phyloP scores from a whole-genome alignment of 1,140 invertebrate species.

The Mycetomoellerius zeteki region DNA sequence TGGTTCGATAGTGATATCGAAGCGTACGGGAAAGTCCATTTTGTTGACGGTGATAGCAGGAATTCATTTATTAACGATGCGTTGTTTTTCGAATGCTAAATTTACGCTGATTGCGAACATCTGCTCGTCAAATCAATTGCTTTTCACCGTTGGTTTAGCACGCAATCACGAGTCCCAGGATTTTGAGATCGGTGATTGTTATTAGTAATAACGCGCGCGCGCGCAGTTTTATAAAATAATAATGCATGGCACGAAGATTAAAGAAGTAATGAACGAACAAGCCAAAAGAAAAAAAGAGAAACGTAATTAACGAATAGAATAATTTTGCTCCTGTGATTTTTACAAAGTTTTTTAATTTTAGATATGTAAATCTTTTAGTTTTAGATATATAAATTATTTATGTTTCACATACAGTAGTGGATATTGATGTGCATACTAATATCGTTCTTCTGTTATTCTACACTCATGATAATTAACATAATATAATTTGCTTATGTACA shows the following conservation, averaged over 20 bases:
- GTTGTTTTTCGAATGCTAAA: constrained; percentile 48
- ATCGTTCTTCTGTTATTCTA: not conserved
- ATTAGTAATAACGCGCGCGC: not conserved
- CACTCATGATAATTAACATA: constrained; percentile 31
- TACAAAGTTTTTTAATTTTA: not conserved
- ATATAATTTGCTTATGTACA: constrained; percentile 13
- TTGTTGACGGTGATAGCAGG: constrained; percentile 1
- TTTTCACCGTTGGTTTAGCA: constrained; percentile 9
- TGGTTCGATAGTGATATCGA: not conserved
- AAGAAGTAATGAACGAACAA: not conserved
- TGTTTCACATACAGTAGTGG: not conserved
- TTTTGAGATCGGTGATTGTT: not conserved
- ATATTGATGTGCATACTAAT: constrained; percentile 20
- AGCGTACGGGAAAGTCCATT: constrained; percentile 21
- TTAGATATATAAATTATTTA: constrained; percentile 11
- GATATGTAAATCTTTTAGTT: constrained; percentile 4
- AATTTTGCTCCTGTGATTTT: not conserved
- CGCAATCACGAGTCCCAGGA: not conserved
- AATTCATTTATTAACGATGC: constrained; percentile 38
- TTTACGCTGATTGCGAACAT: constrained; percentile 50
- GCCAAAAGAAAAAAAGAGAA: not conserved
- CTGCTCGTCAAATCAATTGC: constrained; percentile 44
- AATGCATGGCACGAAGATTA: not conserved
- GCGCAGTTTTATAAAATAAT: constrained; percentile 18
- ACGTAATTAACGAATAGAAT: not conserved